A percentile compares a stretch with the other conserved stretches of the same genome.
Conservation (phyloP, 1,140 invertebrate genomes). For the Schlechtendalia chinensis region DNA sequence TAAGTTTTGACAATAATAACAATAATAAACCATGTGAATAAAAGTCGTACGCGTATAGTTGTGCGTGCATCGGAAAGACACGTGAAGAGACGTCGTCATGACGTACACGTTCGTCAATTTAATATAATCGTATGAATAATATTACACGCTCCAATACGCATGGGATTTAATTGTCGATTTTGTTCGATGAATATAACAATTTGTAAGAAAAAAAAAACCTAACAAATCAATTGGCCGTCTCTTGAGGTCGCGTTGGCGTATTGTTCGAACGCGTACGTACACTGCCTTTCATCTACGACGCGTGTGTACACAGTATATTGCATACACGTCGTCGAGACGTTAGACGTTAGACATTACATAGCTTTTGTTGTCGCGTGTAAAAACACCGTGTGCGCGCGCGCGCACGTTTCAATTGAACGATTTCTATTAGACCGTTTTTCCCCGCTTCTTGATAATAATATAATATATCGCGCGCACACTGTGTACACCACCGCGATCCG, state of each 20-base stretch:
- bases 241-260: background rate
- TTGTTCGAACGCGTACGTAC: background rate
- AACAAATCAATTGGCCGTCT: background rate
- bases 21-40: too few species aligned
- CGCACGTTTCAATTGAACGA: background rate
- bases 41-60: too few species aligned
- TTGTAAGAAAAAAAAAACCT: slow-evolving; percentile 5
- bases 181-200: slow-evolving; percentile 16
- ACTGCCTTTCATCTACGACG: too few species aligned
- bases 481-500: too few species aligned
- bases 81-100: too few species aligned
- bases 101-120: too few species aligned
- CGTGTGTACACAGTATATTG: too few species aligned
- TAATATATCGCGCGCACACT: background rate
- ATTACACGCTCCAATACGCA: background rate
- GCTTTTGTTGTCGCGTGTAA: background rate
- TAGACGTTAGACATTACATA: too few species aligned
- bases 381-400: background rate
- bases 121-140: background rate
- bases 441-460: background rate
- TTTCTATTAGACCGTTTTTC: slow-evolving; percentile 20
- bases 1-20: too few species aligned
- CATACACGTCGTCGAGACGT: too few species aligned
- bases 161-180: background rate
- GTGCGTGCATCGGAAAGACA: too few species aligned